Percentiles rank a stretch among this genome's conserved stretches.
phyloP scores from a whole-genome alignment of 2,888 invertebrate genomes.

The Limnephilus lunatus region DNA sequence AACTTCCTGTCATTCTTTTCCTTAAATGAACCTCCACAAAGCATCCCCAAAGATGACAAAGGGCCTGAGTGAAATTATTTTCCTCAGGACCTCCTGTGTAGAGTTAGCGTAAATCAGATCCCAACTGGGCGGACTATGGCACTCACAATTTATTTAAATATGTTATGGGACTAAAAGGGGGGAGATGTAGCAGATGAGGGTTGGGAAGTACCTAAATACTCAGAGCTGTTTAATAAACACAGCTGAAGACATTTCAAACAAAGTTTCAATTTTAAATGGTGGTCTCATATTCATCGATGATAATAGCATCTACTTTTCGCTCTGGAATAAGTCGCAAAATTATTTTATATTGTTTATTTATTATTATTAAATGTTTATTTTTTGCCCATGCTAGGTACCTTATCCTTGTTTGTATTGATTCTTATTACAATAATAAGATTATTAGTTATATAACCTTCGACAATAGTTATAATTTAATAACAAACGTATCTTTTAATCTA shows the following conservation, averaged over 20 bases:
- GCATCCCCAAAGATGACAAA: no score
- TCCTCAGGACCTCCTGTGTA: no score
- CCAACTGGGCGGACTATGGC: no score
- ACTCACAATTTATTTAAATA: background rate
- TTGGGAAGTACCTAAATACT: background rate
- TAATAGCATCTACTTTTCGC: no score
- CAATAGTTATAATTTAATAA: background rate
- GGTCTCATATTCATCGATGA: no score
- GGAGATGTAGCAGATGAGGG: background rate
- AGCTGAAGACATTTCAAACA: background rate
- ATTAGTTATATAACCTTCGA: background rate
- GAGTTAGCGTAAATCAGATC: no score
- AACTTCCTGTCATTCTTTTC: no score
- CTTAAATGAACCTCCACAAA: no score
- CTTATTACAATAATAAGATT: background rate
- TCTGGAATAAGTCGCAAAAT: background rate
- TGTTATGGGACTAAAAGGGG: background rate
- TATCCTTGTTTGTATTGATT: background rate
- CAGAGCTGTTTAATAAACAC: background rate
- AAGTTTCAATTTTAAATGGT: background rate
- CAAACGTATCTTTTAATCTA: background rate
- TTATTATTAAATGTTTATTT: background rate
- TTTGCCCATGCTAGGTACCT: no score
- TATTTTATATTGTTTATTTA: background rate
- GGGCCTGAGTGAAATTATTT: no score